Evolutionary conservation across 2,888 invertebrate genomes (phyloP).

Genomic region (Tetramorium bicarinatum): DNA sequence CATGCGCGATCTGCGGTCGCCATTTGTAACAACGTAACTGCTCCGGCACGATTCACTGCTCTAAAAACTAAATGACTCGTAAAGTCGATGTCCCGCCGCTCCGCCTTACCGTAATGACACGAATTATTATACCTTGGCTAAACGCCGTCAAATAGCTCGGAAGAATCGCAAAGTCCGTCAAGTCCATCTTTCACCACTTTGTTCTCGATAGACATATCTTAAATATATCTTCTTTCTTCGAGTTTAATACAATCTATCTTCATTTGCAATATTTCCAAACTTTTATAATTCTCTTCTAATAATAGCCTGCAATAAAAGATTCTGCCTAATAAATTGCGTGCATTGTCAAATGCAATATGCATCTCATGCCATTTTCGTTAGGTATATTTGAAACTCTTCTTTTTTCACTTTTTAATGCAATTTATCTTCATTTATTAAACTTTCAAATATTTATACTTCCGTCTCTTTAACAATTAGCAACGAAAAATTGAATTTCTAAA

Average conservation of each 20-base stretch:
- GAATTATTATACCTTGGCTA: slow-evolving; percentile 44
- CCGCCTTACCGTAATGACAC: slow-evolving; percentile 37
- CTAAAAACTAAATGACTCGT: slow-evolving; percentile 57
- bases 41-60: slow-evolving; percentile 34
- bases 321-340: not conserved
- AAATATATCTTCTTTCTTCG: slow-evolving; percentile 3
- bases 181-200: slow-evolving; percentile 63
- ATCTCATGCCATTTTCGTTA: not conserved
- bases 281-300: not conserved
- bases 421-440: not conserved
- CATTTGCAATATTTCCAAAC: slow-evolving; percentile 14
- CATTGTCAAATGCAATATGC: not conserved
- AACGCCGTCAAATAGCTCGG: slow-evolving; percentile 45
- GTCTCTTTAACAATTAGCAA: not conserved
- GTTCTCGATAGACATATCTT: not conserved
- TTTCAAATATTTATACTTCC: not conserved
- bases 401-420: slow-evolving; percentile 5
- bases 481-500: not conserved
- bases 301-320: not conserved
- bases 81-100: slow-evolving; percentile 42
- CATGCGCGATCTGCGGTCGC: slow-evolving; percentile 45
- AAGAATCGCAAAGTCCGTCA: slow-evolving; percentile 53
- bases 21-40: slow-evolving; percentile 48
- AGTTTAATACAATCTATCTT: slow-evolving; percentile 17
- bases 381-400: not conserved